Evolutionary conservation across 1,140 invertebrate genomes (phyloP).

Genomic region (Coelopa frigida): DNA sequence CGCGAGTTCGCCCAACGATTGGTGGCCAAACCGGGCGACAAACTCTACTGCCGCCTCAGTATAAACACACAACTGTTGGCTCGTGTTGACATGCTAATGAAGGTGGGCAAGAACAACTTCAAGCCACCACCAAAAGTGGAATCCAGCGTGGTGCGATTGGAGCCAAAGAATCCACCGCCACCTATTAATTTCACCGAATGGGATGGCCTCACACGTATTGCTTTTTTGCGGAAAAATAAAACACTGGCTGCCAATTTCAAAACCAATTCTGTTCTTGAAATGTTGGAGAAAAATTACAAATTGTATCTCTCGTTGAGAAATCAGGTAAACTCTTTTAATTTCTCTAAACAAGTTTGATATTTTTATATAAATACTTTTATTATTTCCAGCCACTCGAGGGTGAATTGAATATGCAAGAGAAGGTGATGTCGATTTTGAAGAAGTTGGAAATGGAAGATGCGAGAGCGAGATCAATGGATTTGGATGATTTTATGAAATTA

Average conservation of each 20-base stretch:
- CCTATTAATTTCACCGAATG: slow-evolving; percentile 95
- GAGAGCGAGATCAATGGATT: slow-evolving; percentile 88
- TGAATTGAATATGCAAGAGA: slow-evolving; percentile 80
- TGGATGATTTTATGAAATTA: slow-evolving; percentile 90
- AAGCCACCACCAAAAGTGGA: slow-evolving; percentile 97
- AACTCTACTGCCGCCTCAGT: slow-evolving; percentile 93
- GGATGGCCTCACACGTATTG: slow-evolving; percentile 94
- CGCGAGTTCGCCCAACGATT: slow-evolving; percentile 96
- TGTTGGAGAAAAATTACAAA: slow-evolving; percentile 89
- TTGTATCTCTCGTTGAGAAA: slow-evolving; percentile 81
- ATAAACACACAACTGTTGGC: slow-evolving; percentile 95
- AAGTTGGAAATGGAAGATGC: slow-evolving; percentile 62
- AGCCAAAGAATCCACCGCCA: slow-evolving; percentile 93
- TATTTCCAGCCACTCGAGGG: slow-evolving; percentile 63
- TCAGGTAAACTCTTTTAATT: slow-evolving; percentile 54
- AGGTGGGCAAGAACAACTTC: slow-evolving; percentile 97
- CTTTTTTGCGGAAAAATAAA: slow-evolving; percentile 94
- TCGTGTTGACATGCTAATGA: slow-evolving; percentile 94
- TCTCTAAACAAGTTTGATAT: slow-evolving; percentile 10
- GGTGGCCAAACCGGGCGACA: slow-evolving; percentile 95
- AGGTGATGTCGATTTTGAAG: slow-evolving; percentile 69
- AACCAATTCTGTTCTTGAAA: slow-evolving; percentile 71
- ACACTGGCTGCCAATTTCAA: slow-evolving; percentile 80
- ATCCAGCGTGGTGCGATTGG: slow-evolving; percentile 95
- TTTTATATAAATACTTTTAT: slow-evolving; percentile 9